These are phyloP conservation scores for Dynastes maya DNA, from an alignment of 2,888 invertebrate species.

Conservation along the genomic window DNA sequence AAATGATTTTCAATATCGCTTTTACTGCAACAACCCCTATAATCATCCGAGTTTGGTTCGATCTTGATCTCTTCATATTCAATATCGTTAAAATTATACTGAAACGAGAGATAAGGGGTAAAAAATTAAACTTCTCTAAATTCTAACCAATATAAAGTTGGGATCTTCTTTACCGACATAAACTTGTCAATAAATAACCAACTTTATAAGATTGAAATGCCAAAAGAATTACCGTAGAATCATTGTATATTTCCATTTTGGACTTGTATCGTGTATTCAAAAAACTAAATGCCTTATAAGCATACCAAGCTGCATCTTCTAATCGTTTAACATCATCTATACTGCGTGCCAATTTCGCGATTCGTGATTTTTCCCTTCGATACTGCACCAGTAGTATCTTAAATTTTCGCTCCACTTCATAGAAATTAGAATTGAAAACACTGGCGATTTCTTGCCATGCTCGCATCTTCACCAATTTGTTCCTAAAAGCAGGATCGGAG, in stretches of 20 bases:
- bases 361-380: conserved; percentile 4
- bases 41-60: neutral
- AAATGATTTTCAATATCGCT: neutral
- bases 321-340: neutral
- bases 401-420: conserved; percentile 22
- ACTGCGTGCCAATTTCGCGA: neutral
- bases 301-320: conserved; percentile 3
- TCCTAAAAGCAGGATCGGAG: neutral
- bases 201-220: neutral
- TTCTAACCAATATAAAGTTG: neutral
- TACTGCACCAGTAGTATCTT: conserved; percentile 24
- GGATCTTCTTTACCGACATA: neutral
- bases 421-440: neutral
- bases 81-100: conserved; percentile 10
- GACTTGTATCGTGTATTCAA: neutral
- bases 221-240: neutral
- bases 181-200: neutral
- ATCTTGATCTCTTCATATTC: conserved; percentile 20
- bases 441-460: conserved; percentile 13
- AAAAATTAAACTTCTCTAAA: neutral
- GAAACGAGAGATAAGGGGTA: neutral
- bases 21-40: neutral
- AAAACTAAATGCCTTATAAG: conserved; percentile 4
- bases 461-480: conserved; percentile 4
- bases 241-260: neutral